Percentiles rank a stretch among this genome's conserved stretches.
Evolutionary conservation across 1,140 invertebrate species (phyloP).

Genomic region (Philaenus spumarius): DNA sequence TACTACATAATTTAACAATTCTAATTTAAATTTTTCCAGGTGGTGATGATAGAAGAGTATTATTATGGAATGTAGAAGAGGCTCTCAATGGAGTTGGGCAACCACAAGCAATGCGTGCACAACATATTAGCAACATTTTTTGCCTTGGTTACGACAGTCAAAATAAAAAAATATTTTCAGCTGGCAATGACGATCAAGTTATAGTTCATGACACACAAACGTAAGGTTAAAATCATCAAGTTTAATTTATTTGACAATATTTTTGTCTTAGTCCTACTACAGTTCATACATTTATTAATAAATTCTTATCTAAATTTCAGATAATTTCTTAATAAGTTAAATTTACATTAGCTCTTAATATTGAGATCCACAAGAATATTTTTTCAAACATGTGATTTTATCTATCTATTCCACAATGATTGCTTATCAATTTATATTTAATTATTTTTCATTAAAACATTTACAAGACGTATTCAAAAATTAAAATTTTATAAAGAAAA

Average conservation of each 20-base stretch:
- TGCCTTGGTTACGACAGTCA: constrained; percentile 76
- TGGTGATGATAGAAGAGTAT: constrained; percentile 84
- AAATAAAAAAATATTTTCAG: constrained; percentile 80
- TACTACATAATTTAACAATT: background rate
- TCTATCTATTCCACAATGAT: too few species aligned
- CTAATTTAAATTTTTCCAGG: constrained; percentile 51
- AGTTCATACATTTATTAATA: too few species aligned
- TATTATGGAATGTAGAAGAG: constrained; percentile 81
- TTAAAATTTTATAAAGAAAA: too few species aligned
- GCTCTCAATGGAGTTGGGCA: constrained; percentile 55
- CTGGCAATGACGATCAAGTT: constrained; percentile 91
- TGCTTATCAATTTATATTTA: too few species aligned
- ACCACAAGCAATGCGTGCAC: constrained; percentile 66
- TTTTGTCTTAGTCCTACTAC: too few species aligned
- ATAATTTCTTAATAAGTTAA: too few species aligned
- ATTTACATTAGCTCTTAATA: too few species aligned
- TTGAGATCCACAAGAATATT: too few species aligned
- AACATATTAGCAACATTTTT: constrained; percentile 91
- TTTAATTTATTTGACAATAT: background rate
- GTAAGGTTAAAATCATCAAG: constrained; percentile 45
- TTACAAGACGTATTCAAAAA: too few species aligned
- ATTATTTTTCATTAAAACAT: too few species aligned
- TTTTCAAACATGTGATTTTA: too few species aligned
- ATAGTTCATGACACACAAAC: constrained; percentile 76
- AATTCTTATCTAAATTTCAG: too few species aligned